These are phyloP conservation scores for Rhegmatorhina hoffmannsi DNA, from an alignment of 2,113 vertebrate species.

Conservation along the genomic window DNA sequence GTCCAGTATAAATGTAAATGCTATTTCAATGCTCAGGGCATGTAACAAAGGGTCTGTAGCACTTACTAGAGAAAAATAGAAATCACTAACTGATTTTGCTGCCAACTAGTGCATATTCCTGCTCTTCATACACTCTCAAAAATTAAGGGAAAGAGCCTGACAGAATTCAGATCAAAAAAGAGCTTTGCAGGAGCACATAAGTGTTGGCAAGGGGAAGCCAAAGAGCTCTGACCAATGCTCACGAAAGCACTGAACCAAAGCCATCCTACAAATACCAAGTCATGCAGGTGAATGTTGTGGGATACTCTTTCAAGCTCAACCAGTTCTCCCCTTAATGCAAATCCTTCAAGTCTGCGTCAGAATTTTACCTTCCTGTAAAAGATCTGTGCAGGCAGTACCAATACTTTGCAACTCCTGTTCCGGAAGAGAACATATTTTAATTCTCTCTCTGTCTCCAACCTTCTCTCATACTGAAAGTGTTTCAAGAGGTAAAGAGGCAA, in stretches of 20 bases:
- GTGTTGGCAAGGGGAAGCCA: background rate
- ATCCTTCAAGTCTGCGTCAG: background rate
- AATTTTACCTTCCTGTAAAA: background rate
- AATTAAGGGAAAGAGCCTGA: background rate
- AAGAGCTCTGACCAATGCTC: background rate
- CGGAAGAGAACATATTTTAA: background rate
- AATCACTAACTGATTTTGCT: background rate
- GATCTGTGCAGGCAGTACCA: background rate
- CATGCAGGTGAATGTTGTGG: background rate
- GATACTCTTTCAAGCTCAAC: background rate
- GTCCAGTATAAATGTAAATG: background rate
- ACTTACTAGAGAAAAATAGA: background rate
- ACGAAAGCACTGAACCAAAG: background rate
- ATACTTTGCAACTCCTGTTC: background rate
- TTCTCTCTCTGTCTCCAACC: background rate
- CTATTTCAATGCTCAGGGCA: background rate
- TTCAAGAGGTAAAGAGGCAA: background rate
- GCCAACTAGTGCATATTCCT: background rate
- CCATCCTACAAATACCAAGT: background rate
- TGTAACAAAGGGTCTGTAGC: background rate
- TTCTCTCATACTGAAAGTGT: background rate
- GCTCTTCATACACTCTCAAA: background rate
- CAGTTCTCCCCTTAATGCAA: background rate
- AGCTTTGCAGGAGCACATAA: background rate
- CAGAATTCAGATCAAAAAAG: background rate